These are phyloP conservation scores for Chitala chitala DNA, from an alignment of 2,113 vertebrate genomes.

Conservation along the genomic window DNA sequence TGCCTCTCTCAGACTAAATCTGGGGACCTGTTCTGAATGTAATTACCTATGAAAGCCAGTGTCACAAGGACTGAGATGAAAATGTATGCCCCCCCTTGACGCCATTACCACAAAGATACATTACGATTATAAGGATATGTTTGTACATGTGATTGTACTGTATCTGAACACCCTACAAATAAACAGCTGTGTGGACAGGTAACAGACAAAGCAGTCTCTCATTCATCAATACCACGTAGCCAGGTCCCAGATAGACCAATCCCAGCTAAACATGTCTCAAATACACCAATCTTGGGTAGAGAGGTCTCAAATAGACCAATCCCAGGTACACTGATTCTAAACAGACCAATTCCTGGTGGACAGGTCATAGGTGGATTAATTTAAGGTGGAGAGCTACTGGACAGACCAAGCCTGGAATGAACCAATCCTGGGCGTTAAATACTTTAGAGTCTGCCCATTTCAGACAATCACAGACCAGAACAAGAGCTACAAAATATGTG, in stretches of 20 bases:
- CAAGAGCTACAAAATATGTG: slow-evolving; percentile 68
- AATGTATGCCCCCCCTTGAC: background rate
- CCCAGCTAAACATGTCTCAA: background rate
- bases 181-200: slow-evolving; percentile 49
- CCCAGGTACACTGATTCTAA: background rate
- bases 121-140: background rate
- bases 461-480: slow-evolving; percentile 51
- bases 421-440: background rate
- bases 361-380: slow-evolving; percentile 39
- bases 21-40: slow-evolving; percentile 9
- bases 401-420: background rate
- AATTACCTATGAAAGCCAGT: slow-evolving; percentile 11
- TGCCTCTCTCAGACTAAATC: slow-evolving; percentile 11
- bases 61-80: background rate
- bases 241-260: slow-evolving; percentile 39
- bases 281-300: background rate
- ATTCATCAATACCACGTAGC: background rate
- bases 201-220: background rate
- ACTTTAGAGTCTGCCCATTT: slow-evolving; percentile 28
- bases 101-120: background rate
- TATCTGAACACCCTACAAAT: slow-evolving; percentile 61
- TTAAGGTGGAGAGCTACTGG: background rate
- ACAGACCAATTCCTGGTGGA: background rate
- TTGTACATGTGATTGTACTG: background rate
- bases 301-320: background rate